A percentile compares a stretch with the other conserved stretches of the same genome.
Conservation (phyloP, 1,140 invertebrate genomes). For the Drosophila eugracilis region DNA sequence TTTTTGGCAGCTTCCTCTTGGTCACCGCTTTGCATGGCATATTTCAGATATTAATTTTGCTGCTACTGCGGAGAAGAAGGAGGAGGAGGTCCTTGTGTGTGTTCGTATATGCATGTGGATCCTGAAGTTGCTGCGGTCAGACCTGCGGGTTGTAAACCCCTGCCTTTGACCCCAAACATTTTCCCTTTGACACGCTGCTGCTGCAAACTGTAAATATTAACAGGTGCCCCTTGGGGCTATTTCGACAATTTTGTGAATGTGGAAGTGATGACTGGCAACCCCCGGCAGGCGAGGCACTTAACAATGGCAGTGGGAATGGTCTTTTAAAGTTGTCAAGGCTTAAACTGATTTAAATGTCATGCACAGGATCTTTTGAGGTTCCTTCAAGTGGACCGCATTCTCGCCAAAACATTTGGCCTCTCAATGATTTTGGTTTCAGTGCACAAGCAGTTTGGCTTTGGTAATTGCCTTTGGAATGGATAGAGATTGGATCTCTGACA, state of each 20-base stretch:
- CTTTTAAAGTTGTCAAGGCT: constrained; percentile 9
- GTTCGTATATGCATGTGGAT: neutral
- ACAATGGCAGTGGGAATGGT: constrained; percentile 14
- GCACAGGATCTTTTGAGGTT: constrained; percentile 22
- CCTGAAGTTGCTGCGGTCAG: constrained; percentile 30
- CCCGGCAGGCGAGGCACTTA: neutral
- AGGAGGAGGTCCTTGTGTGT: constrained; percentile 7
- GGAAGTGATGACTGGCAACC: neutral
- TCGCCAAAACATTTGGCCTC: constrained; percentile 34
- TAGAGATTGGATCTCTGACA: neutral
- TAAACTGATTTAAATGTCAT: neutral
- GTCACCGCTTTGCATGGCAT: constrained; percentile 18
- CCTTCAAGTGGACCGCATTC: constrained; percentile 38
- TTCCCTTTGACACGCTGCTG: constrained; percentile 25
- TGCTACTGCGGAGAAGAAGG: too few species aligned
- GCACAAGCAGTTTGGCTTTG: constrained; percentile 28
- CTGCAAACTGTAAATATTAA: constrained; percentile 39
- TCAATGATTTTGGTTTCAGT: constrained; percentile 36
- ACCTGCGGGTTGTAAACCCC: constrained; percentile 14
- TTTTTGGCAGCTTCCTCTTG: neutral
- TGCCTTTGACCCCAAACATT: neutral
- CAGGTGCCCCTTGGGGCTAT: constrained; percentile 35
- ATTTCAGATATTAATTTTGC: constrained; percentile 69
- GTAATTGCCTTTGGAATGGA: constrained; percentile 24
- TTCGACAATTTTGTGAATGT: constrained; percentile 5